Evolutionary conservation across 92 coral and sea anemone genomes (phyloP), one percentile per base, ranked within the genome.

Genomic region (Zoanthus gigantus): DNA sequence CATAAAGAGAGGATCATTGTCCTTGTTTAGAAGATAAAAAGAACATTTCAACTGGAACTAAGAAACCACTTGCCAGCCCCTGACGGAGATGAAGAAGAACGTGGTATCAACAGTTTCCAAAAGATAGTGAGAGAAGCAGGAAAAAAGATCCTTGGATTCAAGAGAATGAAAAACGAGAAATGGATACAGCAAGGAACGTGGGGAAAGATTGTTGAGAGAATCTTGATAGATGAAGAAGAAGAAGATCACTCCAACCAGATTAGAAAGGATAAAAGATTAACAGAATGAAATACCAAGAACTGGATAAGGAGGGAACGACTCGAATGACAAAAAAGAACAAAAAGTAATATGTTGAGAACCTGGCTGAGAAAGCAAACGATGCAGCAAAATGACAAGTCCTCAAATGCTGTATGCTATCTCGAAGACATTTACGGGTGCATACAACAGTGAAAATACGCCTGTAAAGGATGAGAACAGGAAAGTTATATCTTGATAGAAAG

Each of bases 321-420:
- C 42, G 68, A 16, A 61, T 18, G 83, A 68, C 69, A 42, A 78
- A 78, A 72, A 78, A 78, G 48, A 67, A 78, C 69, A 48, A 30
- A 66, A 53, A 7, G 52, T 44, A 30, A 4, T 37, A 37, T 37
- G 2, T 37, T 37, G 2, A 37, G 42, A 37, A 37, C 42, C 42
- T 78, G 83, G 46, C 83, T 78, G 71, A 78, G 83, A 47, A 50
- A 56, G 37, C 83, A 53, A 71, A 78, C n/a, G 83, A 78, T 15
- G 17, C 83, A 53, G 83, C 68, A 18, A 45, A 13, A 52, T 37
- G 15, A 17, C 44, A 50, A 78, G 83, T 18, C 69, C 68, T 50
- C 18, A 50, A 78, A 50, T 45, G 83, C 15, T 53, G 56, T 50
- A 50, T 50, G 56, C 56, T 50, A 50, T 50, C 56, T 50, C 9